Conservation (phyloP, 2,113 vertebrate genomes). For the Microcebus tavaratra region DNA sequence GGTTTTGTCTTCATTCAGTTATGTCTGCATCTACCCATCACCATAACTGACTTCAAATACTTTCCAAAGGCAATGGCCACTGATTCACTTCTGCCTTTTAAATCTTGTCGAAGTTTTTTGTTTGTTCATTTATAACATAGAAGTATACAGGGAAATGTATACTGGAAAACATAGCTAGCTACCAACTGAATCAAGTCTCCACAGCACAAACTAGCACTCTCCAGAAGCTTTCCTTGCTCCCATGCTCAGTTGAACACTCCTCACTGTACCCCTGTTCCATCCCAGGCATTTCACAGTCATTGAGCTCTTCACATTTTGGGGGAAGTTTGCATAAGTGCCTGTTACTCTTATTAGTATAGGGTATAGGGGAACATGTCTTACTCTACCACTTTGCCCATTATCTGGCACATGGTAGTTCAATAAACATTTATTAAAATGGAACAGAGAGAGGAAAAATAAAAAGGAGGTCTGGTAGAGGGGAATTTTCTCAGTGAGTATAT, state of each 20-base stretch:
- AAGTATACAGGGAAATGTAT: neutral
- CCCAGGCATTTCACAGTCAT: no score
- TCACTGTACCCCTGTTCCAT: neutral
- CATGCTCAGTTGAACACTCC: neutral
- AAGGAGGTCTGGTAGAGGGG: neutral
- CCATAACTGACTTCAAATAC: neutral
- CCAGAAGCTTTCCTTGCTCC: neutral
- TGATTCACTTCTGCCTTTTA: neutral
- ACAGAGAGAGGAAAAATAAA: neutral
- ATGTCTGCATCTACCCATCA: neutral
- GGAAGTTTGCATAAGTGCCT: neutral
- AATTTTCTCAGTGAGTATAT: neutral
- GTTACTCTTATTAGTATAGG: neutral
- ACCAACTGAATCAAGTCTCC: neutral
- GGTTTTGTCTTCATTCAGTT: neutral
- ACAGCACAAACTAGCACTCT: neutral
- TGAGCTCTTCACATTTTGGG: neutral
- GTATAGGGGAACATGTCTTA: neutral
- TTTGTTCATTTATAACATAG: neutral
- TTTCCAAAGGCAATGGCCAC: neutral
- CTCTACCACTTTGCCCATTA: neutral
- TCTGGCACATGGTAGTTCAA: neutral
- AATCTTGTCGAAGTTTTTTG: neutral
- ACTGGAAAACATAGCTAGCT: neutral
- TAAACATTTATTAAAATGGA: neutral